Percentiles rank a stretch among this genome's conserved stretches.
Conservation (phyloP, 1,140 invertebrate genomes). For the Drosophila obscura region DNA sequence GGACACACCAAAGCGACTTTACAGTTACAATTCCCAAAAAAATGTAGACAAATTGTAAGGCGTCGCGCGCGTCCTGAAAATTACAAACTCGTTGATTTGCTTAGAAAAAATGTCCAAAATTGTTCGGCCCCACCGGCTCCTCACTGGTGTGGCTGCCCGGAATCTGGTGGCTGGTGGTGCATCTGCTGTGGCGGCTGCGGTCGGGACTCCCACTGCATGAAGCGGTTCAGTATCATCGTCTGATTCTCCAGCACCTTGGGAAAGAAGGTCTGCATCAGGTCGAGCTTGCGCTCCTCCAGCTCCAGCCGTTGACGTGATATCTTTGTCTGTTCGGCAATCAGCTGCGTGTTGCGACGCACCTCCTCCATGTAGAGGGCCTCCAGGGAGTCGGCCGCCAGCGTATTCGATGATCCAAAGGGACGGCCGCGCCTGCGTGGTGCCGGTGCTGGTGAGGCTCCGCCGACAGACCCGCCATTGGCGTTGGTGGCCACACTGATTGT, state of each 20-base stretch:
- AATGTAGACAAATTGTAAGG: background rate
- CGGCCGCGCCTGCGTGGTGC: slow-evolving; percentile 65
- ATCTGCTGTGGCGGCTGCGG: slow-evolving; percentile 6
- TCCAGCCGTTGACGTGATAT: slow-evolving; percentile 67
- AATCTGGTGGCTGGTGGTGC: slow-evolving; percentile 8
- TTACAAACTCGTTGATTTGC: background rate
- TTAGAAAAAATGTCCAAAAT: slow-evolving; percentile 6
- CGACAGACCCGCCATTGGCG: slow-evolving; percentile 27
- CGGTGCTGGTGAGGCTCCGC: slow-evolving; percentile 20
- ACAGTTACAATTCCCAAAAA: background rate
- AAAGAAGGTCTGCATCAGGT: slow-evolving; percentile 69
- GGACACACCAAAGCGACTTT: background rate
- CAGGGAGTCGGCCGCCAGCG: slow-evolving; percentile 52
- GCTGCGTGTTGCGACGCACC: slow-evolving; percentile 69
- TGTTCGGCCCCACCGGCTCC: too few relatives aligned
- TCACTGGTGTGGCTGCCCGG: slow-evolving; percentile 37
- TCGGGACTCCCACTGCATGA: slow-evolving; percentile 44
- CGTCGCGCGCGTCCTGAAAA: slow-evolving; percentile 3
- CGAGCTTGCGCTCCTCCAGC: slow-evolving; percentile 72
- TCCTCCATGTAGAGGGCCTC: slow-evolving; percentile 71
- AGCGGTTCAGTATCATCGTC: slow-evolving; percentile 53
- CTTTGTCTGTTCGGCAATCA: slow-evolving; percentile 71
- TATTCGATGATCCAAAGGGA: slow-evolving; percentile 60
- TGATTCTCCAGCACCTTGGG: slow-evolving; percentile 77
- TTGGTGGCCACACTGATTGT: slow-evolving; percentile 70